phyloP scores from a whole-genome alignment of 2,888 invertebrate genomes.

The Nymphalis urticae region DNA sequence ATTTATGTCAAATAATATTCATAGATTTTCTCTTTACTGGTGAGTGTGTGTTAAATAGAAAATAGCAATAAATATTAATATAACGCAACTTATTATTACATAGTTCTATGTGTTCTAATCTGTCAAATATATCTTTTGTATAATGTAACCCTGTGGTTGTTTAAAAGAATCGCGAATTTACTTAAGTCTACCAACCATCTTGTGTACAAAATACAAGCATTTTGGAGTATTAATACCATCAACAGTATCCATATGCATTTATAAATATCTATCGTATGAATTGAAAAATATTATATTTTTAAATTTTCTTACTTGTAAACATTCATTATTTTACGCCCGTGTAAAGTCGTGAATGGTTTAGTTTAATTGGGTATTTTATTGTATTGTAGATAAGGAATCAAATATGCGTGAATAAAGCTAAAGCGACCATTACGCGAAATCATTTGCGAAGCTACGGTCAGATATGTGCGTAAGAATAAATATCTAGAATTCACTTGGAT shows the following conservation, averaged over 20 bases:
- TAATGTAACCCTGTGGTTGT: background rate
- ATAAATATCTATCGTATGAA: conserved; percentile 10
- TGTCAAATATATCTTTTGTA: background rate
- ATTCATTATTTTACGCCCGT: conserved; percentile 11
- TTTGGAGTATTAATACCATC: conserved; percentile 19
- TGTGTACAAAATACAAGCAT: conserved; percentile 18
- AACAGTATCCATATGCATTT: conserved; percentile 25
- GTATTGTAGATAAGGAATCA: background rate
- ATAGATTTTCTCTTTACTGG: background rate
- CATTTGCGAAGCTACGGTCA: background rate
- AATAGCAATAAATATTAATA: background rate
- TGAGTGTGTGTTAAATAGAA: background rate
- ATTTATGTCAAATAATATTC: too few species aligned
- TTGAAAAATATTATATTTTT: background rate
- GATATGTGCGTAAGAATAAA: background rate
- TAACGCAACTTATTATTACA: conserved; percentile 2
- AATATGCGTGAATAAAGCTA: background rate
- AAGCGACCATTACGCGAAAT: background rate
- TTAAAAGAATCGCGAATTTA: conserved; percentile 1
- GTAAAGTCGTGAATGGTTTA: conserved; percentile 3
- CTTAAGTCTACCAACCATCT: background rate
- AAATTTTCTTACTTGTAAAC: conserved; percentile 9
- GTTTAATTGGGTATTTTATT: background rate
- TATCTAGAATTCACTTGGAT: background rate
- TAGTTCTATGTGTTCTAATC: background rate